Percentiles rank a stretch among this genome's conserved stretches.
Conservation (phyloP, 2,113 vertebrate genomes). For the Genyomyrus donnyi region DNA sequence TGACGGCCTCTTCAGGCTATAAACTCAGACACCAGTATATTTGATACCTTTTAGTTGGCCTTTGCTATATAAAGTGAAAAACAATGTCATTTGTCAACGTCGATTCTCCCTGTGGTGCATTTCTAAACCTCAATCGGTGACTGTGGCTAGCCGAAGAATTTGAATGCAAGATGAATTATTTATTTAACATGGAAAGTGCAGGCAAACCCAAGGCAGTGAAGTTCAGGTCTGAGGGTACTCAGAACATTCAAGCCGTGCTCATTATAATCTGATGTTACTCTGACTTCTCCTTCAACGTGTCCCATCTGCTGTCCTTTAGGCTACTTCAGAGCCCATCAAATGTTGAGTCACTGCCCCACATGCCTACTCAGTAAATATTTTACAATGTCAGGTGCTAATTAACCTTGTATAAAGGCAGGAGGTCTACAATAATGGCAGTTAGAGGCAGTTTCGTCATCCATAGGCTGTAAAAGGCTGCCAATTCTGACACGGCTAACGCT, state of each 20-base stretch:
- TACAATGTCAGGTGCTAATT: background rate
- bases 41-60: background rate
- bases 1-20: background rate
- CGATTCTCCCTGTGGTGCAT: background rate
- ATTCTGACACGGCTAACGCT: background rate
- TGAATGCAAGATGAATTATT: background rate
- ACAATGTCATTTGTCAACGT: background rate
- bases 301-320: background rate
- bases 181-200: background rate
- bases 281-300: background rate
- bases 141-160: background rate
- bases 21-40: background rate
- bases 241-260: background rate
- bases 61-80: background rate
- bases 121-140: background rate
- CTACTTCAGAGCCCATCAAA: background rate
- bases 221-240: background rate
- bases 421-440: background rate
- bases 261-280: background rate
- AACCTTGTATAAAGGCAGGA: background rate
- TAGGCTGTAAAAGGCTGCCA: background rate
- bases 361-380: background rate
- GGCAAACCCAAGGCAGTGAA: background rate
- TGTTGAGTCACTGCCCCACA: background rate
- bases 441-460: background rate